Conservation (phyloP, 1,140 invertebrate species). For the Panagrolaimus sp. region DNA sequence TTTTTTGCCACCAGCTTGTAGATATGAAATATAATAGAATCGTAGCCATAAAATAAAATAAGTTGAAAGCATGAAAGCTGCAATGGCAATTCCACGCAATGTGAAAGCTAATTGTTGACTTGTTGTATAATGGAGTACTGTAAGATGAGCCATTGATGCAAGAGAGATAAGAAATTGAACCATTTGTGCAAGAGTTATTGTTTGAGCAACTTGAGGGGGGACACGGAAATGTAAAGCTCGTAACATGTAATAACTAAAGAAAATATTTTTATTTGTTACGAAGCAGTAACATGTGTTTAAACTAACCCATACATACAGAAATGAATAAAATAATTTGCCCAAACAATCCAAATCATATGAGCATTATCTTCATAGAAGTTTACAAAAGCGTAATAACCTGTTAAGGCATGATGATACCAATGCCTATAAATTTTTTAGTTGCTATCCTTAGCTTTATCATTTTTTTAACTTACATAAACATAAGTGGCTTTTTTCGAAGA, state of each 20-base stretch:
- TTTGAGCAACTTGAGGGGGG: slow-evolving; percentile 62
- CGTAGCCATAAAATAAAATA: slow-evolving; percentile 56
- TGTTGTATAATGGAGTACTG: slow-evolving; percentile 24
- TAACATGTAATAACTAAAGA: slow-evolving; percentile 62
- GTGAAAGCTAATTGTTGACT: slow-evolving; percentile 41
- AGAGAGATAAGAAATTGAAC: slow-evolving; percentile 59
- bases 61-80: slow-evolving; percentile 53
- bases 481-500: slow-evolving; percentile 88
- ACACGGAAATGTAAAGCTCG: slow-evolving; percentile 60
- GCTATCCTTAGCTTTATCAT: background rate
- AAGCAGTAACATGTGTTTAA: slow-evolving; percentile 22
- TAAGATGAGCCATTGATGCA: slow-evolving; percentile 46
- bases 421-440: slow-evolving; percentile 17
- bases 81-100: slow-evolving; percentile 41
- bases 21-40: slow-evolving; percentile 53
- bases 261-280: slow-evolving; percentile 18
- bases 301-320: slow-evolving; percentile 57
- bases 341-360: slow-evolving; percentile 62
- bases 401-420: slow-evolving; percentile 56
- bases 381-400: slow-evolving; percentile 64
- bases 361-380: slow-evolving; percentile 61
- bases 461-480: slow-evolving; percentile 67
- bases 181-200: slow-evolving; percentile 63
- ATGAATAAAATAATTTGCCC: slow-evolving; percentile 64
- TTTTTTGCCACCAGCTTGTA: slow-evolving; percentile 51